Conservation (phyloP, 1,140 invertebrate genomes). For the Penaeus indicus region DNA sequence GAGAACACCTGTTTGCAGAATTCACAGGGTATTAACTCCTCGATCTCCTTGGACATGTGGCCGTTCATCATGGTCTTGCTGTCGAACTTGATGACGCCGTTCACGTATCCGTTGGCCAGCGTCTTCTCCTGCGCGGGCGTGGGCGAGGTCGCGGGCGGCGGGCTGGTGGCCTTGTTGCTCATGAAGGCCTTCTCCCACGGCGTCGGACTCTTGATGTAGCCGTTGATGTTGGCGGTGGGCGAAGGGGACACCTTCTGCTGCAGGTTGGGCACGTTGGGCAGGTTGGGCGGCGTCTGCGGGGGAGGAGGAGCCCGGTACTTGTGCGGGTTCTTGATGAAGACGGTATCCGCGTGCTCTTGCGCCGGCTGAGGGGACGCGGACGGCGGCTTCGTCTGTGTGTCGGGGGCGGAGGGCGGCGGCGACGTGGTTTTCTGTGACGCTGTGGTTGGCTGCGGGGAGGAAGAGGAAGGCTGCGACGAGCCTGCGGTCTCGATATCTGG, state of each 20-base stretch:
- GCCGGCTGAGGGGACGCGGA: background rate
- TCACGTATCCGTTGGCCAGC: background rate
- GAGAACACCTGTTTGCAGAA: conserved; percentile 63
- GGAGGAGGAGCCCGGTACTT: conserved; percentile 64
- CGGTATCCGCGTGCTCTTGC: conserved; percentile 36
- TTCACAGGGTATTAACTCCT: conserved; percentile 55
- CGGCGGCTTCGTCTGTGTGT: background rate
- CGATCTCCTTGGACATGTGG: background rate
- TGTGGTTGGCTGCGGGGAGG: conserved; percentile 8
- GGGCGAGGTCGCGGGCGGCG: background rate
- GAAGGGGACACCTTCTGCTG: background rate
- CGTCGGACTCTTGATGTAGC: conserved; percentile 14
- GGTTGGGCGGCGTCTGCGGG: conserved; percentile 44
- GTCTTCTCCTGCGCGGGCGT: background rate
- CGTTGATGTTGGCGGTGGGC: conserved; percentile 39
- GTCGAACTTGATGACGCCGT: conserved; percentile 60
- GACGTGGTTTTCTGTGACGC: background rate
- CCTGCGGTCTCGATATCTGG: background rate
- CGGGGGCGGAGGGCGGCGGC: too few relatives aligned
- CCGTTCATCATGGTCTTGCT: conserved; percentile 65
- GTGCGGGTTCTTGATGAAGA: conserved; percentile 65
- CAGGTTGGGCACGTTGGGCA: background rate
- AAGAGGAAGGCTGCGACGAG: background rate
- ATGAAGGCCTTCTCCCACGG: conserved; percentile 3
- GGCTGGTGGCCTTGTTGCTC: conserved; percentile 2